phyloP scores from a whole-genome alignment of 1,140 invertebrate species.

The Chlorops oryzae region DNA sequence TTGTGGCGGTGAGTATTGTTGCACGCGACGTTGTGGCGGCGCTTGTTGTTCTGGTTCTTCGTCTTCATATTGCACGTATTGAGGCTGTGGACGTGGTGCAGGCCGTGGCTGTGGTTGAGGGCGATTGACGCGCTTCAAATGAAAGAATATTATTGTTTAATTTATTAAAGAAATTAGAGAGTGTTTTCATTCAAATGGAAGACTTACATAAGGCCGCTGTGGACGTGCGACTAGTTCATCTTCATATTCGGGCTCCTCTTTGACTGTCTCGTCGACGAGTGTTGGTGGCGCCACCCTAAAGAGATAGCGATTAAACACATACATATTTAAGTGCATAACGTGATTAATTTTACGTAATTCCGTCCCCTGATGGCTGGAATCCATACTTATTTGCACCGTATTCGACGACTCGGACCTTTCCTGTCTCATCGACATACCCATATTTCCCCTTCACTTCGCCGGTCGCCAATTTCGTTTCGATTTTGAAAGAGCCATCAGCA shows the following conservation, averaged over 20 bases:
- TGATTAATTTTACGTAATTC: too few species aligned
- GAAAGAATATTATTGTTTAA: background rate
- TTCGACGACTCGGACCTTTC: constrained; percentile 72
- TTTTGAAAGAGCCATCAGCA: constrained; percentile 77
- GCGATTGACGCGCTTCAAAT: constrained; percentile 23
- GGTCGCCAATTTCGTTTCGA: constrained; percentile 70
- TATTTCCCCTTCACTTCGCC: constrained; percentile 81
- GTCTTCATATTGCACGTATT: constrained; percentile 45
- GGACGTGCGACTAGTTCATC: constrained; percentile 47
- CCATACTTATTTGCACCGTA: constrained; percentile 83
- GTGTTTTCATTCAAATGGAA: background rate
- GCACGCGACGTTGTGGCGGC: constrained; percentile 35
- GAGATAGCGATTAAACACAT: too few species aligned
- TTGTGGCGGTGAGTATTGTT: constrained; percentile 36
- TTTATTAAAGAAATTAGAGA: background rate
- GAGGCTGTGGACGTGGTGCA: constrained; percentile 42
- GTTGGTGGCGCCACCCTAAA: constrained; percentile 74
- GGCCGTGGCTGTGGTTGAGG: constrained; percentile 37
- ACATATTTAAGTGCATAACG: too few species aligned
- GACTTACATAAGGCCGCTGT: constrained; percentile 41
- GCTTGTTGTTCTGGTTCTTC: constrained; percentile 30
- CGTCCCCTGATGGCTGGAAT: constrained; percentile 79
- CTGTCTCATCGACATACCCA: constrained; percentile 77
- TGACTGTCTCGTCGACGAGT: constrained; percentile 64
- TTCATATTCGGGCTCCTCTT: constrained; percentile 48